These are phyloP conservation scores for Drosophila albomicans DNA, from an alignment of 1,140 invertebrate species.

Conservation along the genomic window DNA sequence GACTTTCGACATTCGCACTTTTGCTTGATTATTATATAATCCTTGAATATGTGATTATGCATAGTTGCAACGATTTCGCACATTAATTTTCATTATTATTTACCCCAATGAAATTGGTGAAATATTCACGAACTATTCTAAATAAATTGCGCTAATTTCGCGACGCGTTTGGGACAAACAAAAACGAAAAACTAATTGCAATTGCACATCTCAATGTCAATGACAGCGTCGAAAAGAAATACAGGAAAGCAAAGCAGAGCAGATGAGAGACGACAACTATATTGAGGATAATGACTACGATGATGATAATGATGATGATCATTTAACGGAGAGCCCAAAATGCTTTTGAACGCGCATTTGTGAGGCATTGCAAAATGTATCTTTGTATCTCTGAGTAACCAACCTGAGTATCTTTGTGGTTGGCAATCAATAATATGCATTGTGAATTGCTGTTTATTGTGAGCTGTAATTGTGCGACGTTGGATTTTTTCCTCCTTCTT, in stretches of 20 bases:
- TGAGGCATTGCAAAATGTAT: conserved; percentile 39
- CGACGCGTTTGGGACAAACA: conserved; percentile 66
- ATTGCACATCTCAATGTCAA: conserved; percentile 73
- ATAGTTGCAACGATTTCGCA: background rate
- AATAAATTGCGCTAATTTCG: conserved; percentile 49
- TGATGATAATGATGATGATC: conserved; percentile 49
- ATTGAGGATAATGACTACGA: background rate
- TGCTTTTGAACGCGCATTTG: conserved; percentile 2
- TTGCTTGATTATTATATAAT: conserved; percentile 4
- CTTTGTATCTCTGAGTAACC: conserved; percentile 26
- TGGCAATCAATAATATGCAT: conserved; percentile 74
- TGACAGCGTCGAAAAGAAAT: conserved; percentile 48
- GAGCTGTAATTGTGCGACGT: conserved; percentile 54
- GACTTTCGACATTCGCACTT: conserved; percentile 23
- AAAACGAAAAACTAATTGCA: conserved; percentile 72
- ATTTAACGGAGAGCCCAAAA: conserved; percentile 43
- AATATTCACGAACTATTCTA: conserved; percentile 13
- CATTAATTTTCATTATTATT: conserved; percentile 34
- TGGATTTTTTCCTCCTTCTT: conserved; percentile 15
- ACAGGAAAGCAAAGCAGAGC: conserved; percentile 39
- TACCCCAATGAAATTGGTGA: conserved; percentile 52
- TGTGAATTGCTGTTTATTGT: conserved; percentile 53
- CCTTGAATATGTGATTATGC: conserved; percentile 13
- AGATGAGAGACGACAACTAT: background rate
- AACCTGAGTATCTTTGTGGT: conserved; percentile 42